These are phyloP conservation scores for Platysternon megacephalum DNA, from an alignment of 2,113 vertebrate genomes.

Conservation along the genomic window DNA sequence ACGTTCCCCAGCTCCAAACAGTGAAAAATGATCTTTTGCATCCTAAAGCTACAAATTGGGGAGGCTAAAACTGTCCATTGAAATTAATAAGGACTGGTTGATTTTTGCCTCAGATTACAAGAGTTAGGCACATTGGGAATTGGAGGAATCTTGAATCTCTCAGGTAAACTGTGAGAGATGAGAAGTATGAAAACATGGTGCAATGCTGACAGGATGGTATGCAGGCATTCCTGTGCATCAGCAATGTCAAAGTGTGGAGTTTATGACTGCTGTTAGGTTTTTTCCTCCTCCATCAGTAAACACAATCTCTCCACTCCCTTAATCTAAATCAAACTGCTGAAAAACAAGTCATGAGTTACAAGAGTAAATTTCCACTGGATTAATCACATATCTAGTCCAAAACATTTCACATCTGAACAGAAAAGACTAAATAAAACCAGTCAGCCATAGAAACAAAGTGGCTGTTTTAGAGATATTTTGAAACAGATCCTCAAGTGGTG, in stretches of 20 bases:
- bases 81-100: conserved; percentile 46
- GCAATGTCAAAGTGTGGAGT: not conserved
- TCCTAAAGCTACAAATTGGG: conserved; percentile 35
- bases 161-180: conserved; percentile 19
- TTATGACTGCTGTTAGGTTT: conserved; percentile 50
- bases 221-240: not conserved
- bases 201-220: conserved; percentile 4
- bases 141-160: not conserved
- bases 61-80: conserved; percentile 30
- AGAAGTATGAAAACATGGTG: conserved; percentile 4
- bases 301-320: conserved; percentile 37
- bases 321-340: conserved; percentile 40
- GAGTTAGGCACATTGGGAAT: not conserved
- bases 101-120: conserved; percentile 32
- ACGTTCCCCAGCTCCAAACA: conserved; percentile 45
- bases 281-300: conserved; percentile 46
- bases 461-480: conserved; percentile 61
- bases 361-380: conserved; percentile 58
- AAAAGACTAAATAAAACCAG: conserved; percentile 50
- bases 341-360: conserved; percentile 12
- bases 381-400: conserved; percentile 49
- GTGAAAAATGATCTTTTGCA: not conserved
- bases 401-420: conserved; percentile 62
- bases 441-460: conserved; percentile 35
- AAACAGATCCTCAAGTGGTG: conserved; percentile 17